phyloP scores from a whole-genome alignment of 2,888 invertebrate genomes.

The Papilio protenor region DNA sequence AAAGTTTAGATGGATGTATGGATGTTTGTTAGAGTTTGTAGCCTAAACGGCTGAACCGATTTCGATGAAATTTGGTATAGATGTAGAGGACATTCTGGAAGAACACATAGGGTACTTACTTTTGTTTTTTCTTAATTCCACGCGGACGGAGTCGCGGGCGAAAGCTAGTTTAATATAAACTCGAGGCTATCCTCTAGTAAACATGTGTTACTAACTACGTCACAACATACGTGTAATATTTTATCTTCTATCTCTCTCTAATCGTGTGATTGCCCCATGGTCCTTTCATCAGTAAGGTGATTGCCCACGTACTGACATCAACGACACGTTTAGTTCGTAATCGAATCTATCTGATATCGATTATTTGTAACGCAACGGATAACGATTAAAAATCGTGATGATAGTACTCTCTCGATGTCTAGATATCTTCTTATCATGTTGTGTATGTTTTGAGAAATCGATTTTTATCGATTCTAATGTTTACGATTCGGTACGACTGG shows the following conservation, averaged over 20 bases:
- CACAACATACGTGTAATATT: not conserved
- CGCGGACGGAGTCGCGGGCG: too few species aligned
- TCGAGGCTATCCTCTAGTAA: too few species aligned
- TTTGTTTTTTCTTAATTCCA: too few species aligned
- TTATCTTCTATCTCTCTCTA: not conserved
- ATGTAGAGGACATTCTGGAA: too few species aligned
- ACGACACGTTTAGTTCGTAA: slow-evolving; percentile 34
- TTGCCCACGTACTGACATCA: slow-evolving; percentile 34
- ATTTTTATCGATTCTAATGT: slow-evolving; percentile 4
- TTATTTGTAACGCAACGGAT: slow-evolving; percentile 34
- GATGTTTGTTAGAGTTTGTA: too few species aligned
- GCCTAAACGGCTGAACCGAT: too few species aligned
- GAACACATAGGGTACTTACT: too few species aligned
- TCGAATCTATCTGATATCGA: slow-evolving; percentile 39
- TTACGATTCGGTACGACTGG: not conserved
- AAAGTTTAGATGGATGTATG: too few species aligned
- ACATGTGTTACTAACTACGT: not conserved
- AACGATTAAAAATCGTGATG: slow-evolving; percentile 35
- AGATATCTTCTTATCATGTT: slow-evolving; percentile 27
- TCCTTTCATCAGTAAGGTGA: slow-evolving; percentile 35
- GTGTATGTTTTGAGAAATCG: slow-evolving; percentile 16
- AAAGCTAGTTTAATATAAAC: too few species aligned
- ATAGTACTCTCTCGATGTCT: slow-evolving; percentile 29
- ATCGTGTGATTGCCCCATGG: slow-evolving; percentile 33
- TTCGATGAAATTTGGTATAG: too few species aligned